Evolutionary conservation across 1,140 invertebrate genomes (phyloP), one percentile per base, ranked within the genome.

Genomic region (Ruditapes philippinarum): DNA sequence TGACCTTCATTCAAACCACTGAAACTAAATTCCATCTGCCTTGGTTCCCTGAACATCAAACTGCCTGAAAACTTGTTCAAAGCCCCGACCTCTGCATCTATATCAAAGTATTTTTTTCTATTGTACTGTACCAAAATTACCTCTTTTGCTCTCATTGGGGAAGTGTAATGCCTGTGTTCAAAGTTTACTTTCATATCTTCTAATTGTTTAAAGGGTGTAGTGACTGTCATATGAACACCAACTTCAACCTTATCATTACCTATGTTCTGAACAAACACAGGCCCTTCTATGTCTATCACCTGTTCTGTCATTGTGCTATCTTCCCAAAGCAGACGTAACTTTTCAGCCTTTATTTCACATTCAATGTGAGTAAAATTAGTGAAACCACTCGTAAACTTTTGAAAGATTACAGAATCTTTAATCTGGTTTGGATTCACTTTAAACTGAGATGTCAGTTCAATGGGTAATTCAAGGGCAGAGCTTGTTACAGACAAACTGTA

Each of bases 91-190:
- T 76, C 70, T 17, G 90, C 79, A 57, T 92, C 91, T 7, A 86
- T 62, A 80, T 94, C 93, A 31, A 94, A 79, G 82, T 92, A 93
- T 25, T 60, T 92, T 42, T 90, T 82, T 14, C 86, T 79, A 89
- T 94, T 93, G 74, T 91, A 88, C 14, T 84, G 78, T 33, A 91
- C 25, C 5, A 89, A n/a, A 11, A 89, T 25, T 22, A 51, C 68
- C 19, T 89, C 79, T 28, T 57, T 79, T 14, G 90, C 38, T 54
- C 54, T 76, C 40, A 25, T 57, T 42, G 78, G 80, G 22, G 51
- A 74, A 54, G 62, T 80, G 28, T 36, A 68, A 85, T 90, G 83
- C 28, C 42, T 51, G 38, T 86, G 76, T 4, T 49, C 49, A 28
- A 80, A 82, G 17, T 81, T 74, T 22, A 89, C 45, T 0, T 82